Base-by-base conservation (phyloP, 2,113 vertebrate genomes). In the Tenebrosternarchus preto region DNA sequence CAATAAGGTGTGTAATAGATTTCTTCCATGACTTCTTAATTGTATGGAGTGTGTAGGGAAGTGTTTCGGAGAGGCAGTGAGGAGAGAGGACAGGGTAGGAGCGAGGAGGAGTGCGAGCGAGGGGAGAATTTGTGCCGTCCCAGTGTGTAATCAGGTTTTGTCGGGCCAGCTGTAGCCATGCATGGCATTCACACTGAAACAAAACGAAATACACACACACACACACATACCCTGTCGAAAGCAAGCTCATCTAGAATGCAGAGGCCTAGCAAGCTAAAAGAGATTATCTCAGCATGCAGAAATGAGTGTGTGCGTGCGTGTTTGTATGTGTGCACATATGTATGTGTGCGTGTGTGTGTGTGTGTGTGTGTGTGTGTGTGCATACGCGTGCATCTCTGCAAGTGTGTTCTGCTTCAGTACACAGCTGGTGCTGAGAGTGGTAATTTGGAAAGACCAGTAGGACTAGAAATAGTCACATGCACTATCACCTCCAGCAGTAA, bases 1-100 rank as follows among this genome's bases (percentile, higher is more conserved):
- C 91, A 91, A 92, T 93, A 93, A 93, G 87, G 89, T 93, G 91
- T 94, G 92, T 93, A 94, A 94, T 93, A 86, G 89, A 92, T 93
- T 93, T 89, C 55, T 85, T 88, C 88, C 86, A 82, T 89, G 88
- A 92, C 85, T 90, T 92, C 91, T 92, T 92, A 91, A 92, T 92
- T 91, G 87, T 86, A 68, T 12, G 55, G 61, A 85, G 83, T 87
- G 81, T 83, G 83, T 78, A 82, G 83, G 77, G 25, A 77, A 66
- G 56, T 60, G 82, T 66, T 68, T 57, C 74, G 81, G 84, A 72
- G 25, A 69, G 53, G 22, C n/a, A 3, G 25, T 17, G 20, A 27
- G 15, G 29, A 6, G 56, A n/a, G n/a, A 69, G 53, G 50, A 67
- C 11, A 19, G 12, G 55, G 46, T 71, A 16, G 22, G 27, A 3